phyloP scores from a whole-genome alignment of 2,888 invertebrate species.

The Tetheella fluctuosa region DNA sequence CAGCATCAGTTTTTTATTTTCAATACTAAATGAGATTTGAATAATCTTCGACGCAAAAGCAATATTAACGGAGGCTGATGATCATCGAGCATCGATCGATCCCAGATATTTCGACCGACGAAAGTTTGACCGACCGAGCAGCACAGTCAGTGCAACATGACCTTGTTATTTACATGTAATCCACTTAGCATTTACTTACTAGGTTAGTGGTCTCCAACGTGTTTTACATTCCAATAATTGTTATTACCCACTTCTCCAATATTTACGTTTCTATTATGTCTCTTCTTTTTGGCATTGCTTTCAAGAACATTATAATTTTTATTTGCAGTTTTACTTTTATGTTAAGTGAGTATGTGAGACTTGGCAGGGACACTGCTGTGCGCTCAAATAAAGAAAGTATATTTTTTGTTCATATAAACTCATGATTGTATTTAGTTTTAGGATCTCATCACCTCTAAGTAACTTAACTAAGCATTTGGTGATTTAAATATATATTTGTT shows the following conservation, averaged over 20 bases:
- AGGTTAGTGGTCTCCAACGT: background rate
- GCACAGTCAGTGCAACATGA: background rate
- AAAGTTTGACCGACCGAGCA: background rate
- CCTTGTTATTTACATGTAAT: conserved; percentile 12
- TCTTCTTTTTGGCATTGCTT: background rate
- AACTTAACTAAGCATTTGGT: too few relatives aligned
- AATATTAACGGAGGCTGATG: too few relatives aligned
- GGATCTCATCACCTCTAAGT: too few relatives aligned
- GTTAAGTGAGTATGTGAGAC: background rate
- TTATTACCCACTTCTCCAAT: background rate
- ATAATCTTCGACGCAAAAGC: conserved; percentile 26
- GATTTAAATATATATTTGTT: too few relatives aligned
- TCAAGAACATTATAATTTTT: background rate
- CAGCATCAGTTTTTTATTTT: too few relatives aligned
- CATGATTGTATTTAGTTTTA: too few relatives aligned
- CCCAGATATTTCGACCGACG: background rate
- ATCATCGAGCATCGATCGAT: background rate
- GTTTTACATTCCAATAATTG: background rate
- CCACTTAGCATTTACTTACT: conserved; percentile 9
- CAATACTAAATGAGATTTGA: too few relatives aligned
- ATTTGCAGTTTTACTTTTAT: background rate
- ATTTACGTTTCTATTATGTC: background rate
- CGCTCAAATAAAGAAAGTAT: background rate
- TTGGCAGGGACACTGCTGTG: background rate
- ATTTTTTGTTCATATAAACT: too few relatives aligned